Conservation (phyloP, 1,140 invertebrate species). For the Drosophila funebris region DNA sequence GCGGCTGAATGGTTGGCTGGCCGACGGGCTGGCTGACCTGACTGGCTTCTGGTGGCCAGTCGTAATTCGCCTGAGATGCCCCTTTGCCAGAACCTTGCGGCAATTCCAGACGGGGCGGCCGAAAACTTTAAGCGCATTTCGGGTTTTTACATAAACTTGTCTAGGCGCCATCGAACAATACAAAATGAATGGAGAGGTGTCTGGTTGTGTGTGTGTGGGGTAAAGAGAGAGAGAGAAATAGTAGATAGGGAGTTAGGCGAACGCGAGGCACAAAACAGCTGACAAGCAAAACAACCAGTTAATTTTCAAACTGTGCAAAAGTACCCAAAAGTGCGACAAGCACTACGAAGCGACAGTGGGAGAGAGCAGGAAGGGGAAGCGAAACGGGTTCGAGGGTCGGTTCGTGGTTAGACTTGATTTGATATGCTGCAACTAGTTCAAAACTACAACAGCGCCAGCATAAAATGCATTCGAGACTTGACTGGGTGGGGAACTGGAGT, state of each 20-base stretch:
- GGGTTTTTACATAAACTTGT: conserved; percentile 55
- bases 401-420: conserved; percentile 53
- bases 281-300: conserved; percentile 69
- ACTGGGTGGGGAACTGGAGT: conserved; percentile 6
- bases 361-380: background rate
- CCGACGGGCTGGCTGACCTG: conserved; percentile 19
- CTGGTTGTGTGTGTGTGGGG: background rate
- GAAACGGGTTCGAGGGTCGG: conserved; percentile 23
- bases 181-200: conserved; percentile 37
- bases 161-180: conserved; percentile 66
- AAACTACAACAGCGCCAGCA: conserved; percentile 26
- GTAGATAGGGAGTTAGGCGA: background rate
- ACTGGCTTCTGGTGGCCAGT: conserved; percentile 18
- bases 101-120: conserved; percentile 33
- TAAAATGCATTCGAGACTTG: conserved; percentile 23
- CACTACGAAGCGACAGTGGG: background rate
- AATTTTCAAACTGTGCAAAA: conserved; percentile 71
- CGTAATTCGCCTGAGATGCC: conserved; percentile 21
- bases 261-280: conserved; percentile 21
- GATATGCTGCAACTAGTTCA: conserved; percentile 49
- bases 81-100: conserved; percentile 27
- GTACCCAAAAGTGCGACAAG: conserved; percentile 53
- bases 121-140: conserved; percentile 68
- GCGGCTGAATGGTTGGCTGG: conserved; percentile 52
- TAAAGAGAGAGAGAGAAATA: background rate